A percentile compares a stretch with the other conserved stretches of the same genome.
These are phyloP conservation scores for Hirtodrosophila cameraria DNA, from an alignment of 2,888 invertebrate species.

Conservation along the genomic window DNA sequence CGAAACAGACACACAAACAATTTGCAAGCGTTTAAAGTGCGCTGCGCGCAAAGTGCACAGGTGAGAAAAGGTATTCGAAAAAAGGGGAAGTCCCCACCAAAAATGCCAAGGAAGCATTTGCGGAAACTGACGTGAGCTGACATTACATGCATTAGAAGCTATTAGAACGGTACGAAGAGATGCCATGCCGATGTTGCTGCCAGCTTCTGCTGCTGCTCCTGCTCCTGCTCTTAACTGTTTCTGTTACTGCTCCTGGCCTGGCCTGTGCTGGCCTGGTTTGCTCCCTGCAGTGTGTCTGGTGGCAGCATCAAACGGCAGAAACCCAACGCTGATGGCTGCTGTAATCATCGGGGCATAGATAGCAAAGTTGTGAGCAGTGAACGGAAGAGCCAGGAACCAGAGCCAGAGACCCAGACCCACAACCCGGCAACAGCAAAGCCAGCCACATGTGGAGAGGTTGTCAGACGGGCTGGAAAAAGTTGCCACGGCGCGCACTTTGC, in stretches of 20 bases:
- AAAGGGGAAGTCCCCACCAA: slow-evolving; percentile 1
- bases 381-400: slow-evolving; percentile 44
- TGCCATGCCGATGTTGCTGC: slow-evolving; percentile 20
- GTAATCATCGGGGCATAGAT: slow-evolving; percentile 74
- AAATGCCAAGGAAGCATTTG: slow-evolving; percentile 29
- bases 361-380: slow-evolving; percentile 50
- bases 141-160: slow-evolving; percentile 78
- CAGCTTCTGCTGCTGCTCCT: background rate
- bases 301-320: slow-evolving; percentile 50
- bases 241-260: background rate
- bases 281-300: slow-evolving; percentile 38
- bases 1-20: slow-evolving; percentile 35
- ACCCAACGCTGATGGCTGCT: slow-evolving; percentile 66
- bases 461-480: slow-evolving; percentile 47
- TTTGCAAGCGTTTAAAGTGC: slow-evolving; percentile 39
- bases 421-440: slow-evolving; percentile 7
- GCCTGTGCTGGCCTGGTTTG: background rate
- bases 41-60: slow-evolving; percentile 1
- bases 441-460: slow-evolving; percentile 38
- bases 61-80: slow-evolving; percentile 10
- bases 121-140: slow-evolving; percentile 74
- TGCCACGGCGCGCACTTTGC: slow-evolving; percentile 68
- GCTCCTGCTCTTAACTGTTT: background rate
- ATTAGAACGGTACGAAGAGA: slow-evolving; percentile 57
- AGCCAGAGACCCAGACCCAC: slow-evolving; percentile 38